Evolutionary conservation across 2,797 vertebrate genomes (phyloP).

Genomic region (Phrynocephalus guinanensis): DNA sequence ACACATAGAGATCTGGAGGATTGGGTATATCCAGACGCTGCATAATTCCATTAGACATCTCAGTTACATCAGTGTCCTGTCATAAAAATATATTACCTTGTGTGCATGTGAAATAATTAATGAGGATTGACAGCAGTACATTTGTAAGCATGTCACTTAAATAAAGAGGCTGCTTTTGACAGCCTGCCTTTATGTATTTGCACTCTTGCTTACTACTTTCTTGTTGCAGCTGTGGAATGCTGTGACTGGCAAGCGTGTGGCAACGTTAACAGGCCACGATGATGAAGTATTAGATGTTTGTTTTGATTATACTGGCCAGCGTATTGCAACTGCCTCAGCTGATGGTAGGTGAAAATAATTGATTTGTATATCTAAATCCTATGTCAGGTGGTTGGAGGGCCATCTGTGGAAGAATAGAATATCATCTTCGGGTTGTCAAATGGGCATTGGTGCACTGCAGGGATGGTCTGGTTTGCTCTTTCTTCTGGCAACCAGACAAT

Average conservation of each 20-base stretch:
- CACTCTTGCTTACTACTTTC: neutral
- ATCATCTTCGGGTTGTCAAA: too few species aligned
- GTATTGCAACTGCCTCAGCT: constrained; percentile 89
- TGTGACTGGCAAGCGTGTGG: constrained; percentile 81
- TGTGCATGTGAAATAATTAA: neutral
- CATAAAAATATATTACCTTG: neutral
- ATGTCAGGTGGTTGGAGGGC: neutral
- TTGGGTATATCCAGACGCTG: neutral
- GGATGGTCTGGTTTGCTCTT: too few species aligned
- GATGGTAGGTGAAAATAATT: constrained; percentile 83
- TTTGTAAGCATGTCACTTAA: neutral
- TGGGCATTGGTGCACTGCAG: too few species aligned
- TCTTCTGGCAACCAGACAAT: too few species aligned
- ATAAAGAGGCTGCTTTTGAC: neutral
- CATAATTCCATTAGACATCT: constrained; percentile 1
- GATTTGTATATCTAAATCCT: neutral
- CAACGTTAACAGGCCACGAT: constrained; percentile 87
- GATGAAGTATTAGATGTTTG: constrained; percentile 93
- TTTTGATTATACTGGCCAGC: constrained; percentile 90
- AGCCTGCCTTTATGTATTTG: neutral
- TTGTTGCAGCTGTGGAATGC: constrained; percentile 88
- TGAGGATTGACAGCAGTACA: neutral
- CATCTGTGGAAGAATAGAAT: neutral
- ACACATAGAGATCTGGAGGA: neutral
- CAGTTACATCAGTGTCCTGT: neutral